Evolutionary conservation across 1,140 invertebrate genomes (phyloP), one percentile per base, ranked within the genome.

Genomic region (Neelides sp.): DNA sequence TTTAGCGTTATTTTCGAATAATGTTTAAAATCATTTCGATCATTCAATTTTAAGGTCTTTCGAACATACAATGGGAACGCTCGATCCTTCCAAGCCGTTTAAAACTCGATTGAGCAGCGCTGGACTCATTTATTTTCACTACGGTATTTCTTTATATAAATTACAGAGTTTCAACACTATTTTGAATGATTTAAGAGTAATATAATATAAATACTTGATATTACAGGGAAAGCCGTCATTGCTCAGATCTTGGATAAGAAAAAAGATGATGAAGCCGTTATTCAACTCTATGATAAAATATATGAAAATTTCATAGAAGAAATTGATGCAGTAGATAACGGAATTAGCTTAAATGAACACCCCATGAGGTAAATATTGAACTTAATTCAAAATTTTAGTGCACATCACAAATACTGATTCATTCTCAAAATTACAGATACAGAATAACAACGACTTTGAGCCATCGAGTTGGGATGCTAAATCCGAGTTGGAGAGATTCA

Each of bases 281-380:
- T 76, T 47, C 61, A 68, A 7, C 68, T 94, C n/a, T 96, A 78
- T 64, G 73, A 79, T 48, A 81, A 83, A 65, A 72, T 98, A 0
- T 98, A 98, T 70, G 78, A 89, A 51, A 75, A 76, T 43, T 86
- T 98, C 51, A 78, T 98, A 17, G 78, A 88, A 71, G 93, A 96
- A 75, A 75, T 98, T 50, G 95, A 98, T 73, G 93, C 80, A 4
- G 85, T 96, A 50, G 95, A 98, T 67, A 98, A 98, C 75, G 55
- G 55, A 41, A 39, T 57, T 35, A 22, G 24, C 30, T 30, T 45
- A 23, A 57, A 57, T 41, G 55, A 57, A 3, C 36, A 49, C 53
- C 50, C 55, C 4, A 46, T 43, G 34, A 45, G 49, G 55, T 55
- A 40, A 41, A 23, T 17, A 19, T 40, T 4, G 19, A 19, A 23